phyloP scores from a whole-genome alignment of 2,113 vertebrate genomes.

The Pan troglodytes region DNA sequence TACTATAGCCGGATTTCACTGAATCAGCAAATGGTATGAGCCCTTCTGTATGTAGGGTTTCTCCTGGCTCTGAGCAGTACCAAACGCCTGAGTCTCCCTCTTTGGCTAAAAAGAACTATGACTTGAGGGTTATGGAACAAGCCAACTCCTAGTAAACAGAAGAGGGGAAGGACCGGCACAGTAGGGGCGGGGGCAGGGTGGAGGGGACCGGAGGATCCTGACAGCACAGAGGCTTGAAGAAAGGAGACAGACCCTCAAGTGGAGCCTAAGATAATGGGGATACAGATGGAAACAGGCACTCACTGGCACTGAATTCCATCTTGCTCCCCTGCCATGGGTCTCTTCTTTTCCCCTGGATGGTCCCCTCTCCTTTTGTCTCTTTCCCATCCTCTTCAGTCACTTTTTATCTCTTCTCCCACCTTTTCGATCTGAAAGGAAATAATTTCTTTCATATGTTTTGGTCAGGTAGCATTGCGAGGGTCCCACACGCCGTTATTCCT shows the following conservation, averaged over 20 bases:
- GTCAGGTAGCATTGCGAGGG: constrained; percentile 22
- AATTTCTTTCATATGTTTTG: constrained; percentile 53
- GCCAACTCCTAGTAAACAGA: neutral
- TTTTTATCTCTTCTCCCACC: constrained; percentile 41
- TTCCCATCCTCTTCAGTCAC: constrained; percentile 24
- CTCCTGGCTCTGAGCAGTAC: constrained; percentile 94
- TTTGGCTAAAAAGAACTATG: constrained; percentile 80
- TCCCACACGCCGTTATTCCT: constrained; percentile 9
- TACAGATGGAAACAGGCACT: neutral
- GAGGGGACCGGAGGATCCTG: neutral
- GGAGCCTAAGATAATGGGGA: neutral
- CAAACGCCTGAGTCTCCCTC: constrained; percentile 93
- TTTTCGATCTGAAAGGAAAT: neutral
- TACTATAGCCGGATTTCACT: constrained; percentile 95
- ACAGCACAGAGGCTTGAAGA: neutral
- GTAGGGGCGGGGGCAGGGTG: neutral
- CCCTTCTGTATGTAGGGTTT: constrained; percentile 89
- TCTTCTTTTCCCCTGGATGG: neutral
- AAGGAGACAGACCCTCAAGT: neutral
- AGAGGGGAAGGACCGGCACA: neutral
- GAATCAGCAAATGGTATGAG: constrained; percentile 94
- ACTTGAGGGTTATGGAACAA: neutral
- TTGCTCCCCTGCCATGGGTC: neutral
- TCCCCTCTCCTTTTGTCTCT: neutral
- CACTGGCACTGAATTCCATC: neutral